Conservation (phyloP, 2,797 vertebrate species). For the Vultur gryphus region DNA sequence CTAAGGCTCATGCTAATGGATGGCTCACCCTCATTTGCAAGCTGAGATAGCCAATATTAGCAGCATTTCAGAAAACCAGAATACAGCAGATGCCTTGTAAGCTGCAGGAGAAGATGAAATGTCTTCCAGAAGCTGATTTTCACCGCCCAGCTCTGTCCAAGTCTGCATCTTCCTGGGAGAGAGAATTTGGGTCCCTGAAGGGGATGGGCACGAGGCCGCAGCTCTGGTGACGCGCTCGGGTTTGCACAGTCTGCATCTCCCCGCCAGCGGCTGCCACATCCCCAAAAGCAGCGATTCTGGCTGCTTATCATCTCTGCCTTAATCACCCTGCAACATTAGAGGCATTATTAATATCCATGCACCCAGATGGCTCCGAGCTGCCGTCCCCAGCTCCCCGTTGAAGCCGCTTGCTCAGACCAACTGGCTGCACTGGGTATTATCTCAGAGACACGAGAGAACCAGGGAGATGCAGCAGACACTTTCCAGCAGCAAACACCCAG, state of each 20-base stretch:
- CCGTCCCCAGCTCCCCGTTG: fast-evolving
- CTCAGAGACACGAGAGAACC: neutral
- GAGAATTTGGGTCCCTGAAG: neutral
- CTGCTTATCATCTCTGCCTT: neutral
- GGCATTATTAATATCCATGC: neutral
- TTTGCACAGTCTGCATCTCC: neutral
- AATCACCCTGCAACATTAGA: neutral
- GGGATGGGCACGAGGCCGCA: fast-evolving
- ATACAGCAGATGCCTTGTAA: neutral
- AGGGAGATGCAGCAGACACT: neutral
- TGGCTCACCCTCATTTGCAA: neutral
- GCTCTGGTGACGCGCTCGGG: neutral
- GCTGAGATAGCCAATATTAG: neutral
- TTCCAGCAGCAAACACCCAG: neutral
- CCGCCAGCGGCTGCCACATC: neutral
- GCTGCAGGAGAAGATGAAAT: neutral
- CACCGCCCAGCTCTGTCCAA: neutral
- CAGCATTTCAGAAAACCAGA: neutral
- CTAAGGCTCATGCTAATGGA: neutral
- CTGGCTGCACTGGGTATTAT: neutral
- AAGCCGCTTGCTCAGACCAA: neutral
- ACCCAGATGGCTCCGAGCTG: conserved; percentile 9
- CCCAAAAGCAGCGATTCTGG: neutral
- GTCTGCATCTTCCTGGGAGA: neutral
- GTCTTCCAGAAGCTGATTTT: neutral